These are phyloP conservation scores for Hippocampus barbouri DNA, from an alignment of 2,113 vertebrate species.

Conservation along the genomic window DNA sequence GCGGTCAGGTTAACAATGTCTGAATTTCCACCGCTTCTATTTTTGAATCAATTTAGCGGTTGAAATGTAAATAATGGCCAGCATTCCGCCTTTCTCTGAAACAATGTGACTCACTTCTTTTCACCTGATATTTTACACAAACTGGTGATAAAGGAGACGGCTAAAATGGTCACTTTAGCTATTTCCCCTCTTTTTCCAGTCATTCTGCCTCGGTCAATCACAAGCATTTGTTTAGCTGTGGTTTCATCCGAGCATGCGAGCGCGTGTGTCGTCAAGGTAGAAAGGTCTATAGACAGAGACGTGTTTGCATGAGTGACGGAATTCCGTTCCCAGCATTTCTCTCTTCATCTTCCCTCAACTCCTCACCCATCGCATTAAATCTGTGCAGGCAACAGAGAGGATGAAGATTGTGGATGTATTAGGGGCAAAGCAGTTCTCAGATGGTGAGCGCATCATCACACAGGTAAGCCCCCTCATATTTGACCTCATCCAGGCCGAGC, in stretches of 20 bases:
- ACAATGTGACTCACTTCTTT: background rate
- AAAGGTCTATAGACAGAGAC: background rate
- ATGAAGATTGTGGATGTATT: slow-evolving; percentile 99
- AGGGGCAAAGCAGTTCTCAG: slow-evolving; percentile 84
- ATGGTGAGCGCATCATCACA: slow-evolving; percentile 90
- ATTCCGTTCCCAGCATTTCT: background rate
- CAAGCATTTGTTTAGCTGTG: background rate
- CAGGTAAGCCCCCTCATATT: slow-evolving; percentile 74
- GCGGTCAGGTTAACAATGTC: background rate
- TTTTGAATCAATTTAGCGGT: background rate
- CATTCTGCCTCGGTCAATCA: background rate
- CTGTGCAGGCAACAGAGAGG: slow-evolving; percentile 80
- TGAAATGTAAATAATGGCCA: background rate
- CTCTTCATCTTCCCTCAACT: background rate
- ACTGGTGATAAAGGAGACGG: background rate
- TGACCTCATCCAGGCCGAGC: background rate
- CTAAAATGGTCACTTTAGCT: background rate
- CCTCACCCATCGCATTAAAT: background rate
- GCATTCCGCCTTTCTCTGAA: background rate
- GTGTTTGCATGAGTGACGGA: background rate
- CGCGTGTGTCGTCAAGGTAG: background rate
- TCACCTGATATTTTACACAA: background rate
- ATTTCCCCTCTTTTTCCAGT: background rate
- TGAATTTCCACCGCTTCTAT: background rate
- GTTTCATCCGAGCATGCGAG: background rate